Evolutionary conservation across 2,113 vertebrate species (phyloP), one percentile per base, ranked within the genome.

Genomic region (Bambusicola thoracicus): DNA sequence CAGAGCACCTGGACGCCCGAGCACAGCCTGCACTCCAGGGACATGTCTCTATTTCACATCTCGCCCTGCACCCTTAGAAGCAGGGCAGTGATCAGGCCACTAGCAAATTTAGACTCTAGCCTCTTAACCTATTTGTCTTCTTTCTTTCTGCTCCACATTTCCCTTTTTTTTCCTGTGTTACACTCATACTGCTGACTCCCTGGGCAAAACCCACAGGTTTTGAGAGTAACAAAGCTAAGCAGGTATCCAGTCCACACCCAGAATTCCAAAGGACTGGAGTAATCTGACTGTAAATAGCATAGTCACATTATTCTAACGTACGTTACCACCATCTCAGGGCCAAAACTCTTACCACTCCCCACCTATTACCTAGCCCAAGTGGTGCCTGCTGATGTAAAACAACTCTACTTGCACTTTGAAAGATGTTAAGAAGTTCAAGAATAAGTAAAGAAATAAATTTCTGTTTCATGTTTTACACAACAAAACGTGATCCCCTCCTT

Each of bases 11-110:
- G 29, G 30, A 41, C 22, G 24, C 36, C 30, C 24, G 11, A 43
- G 41, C 41, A 32, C 22, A 21, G 16, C 41, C 20, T 41, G 22
- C 6, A 14, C 48, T 46, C 21, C 10, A 79, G 46, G 20, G 53
- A 20, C 30, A 59, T 0, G 0, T 21, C 7, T 46, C 40, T 41
- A 4, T n/a, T 61, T 40, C 9, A 56, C 22, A 16, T 56, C 41
- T 55, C 41, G 10, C 29, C n/a, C 19, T 27, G 72, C 41, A 41
- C 10, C 15, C 46, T 17, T 82, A 21, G 34, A 53, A 61, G 49
- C 18, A 3, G 2, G 32, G 19, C 32, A 55, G 15, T 9, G 2
- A 22, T 65, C 24, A 30, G 19, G 13, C 16, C 44, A 49, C 27
- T 6, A 30, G 30, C 9, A 2, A 21, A 30, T 8, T 29, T 27